A percentile compares a stretch with the other conserved stretches of the same genome.
phyloP scores from a whole-genome alignment of 92 coral and sea anemone genomes.

The Muricea muricata region DNA sequence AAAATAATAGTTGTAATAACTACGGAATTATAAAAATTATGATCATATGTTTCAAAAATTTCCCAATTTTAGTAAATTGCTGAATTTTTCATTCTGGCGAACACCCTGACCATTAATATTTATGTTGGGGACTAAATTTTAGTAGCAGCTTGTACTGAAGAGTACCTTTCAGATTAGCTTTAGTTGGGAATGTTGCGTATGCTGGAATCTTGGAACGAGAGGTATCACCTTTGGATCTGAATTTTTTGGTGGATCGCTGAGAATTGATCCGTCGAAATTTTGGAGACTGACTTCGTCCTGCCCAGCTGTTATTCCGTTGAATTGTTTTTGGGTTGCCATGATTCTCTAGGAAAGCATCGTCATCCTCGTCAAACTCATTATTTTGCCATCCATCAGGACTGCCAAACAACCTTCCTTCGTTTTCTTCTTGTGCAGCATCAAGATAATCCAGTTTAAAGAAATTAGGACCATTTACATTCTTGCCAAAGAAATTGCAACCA shows the following conservation, averaged over 20 bases:
- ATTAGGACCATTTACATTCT: constrained; percentile 79
- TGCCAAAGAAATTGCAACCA: constrained; percentile 96
- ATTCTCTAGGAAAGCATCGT: constrained; percentile 10
- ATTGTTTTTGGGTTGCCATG: constrained; percentile 3
- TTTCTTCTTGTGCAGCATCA: constrained; percentile 92
- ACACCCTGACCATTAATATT: too few species aligned
- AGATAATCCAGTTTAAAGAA: constrained; percentile 92
- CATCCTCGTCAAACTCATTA: constrained; percentile 14
- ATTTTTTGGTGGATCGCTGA: background rate
- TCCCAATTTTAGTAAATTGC: too few species aligned
- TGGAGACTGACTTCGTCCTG: constrained; percentile 31
- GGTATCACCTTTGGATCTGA: constrained; percentile 13
- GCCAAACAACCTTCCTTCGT: constrained; percentile 60
- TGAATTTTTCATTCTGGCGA: too few species aligned
- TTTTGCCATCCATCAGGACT: constrained; percentile 53
- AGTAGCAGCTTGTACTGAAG: too few species aligned
- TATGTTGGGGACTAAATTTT: too few species aligned
- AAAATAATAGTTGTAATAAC: too few species aligned
- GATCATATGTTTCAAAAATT: too few species aligned
- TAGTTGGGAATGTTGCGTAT: constrained; percentile 8
- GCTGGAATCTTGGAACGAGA: background rate
- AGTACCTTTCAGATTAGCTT: constrained; percentile 17
- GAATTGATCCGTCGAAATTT: background rate
- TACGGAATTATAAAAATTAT: too few species aligned
- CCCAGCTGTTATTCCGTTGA: constrained; percentile 43